Percentiles rank a stretch among this genome's conserved stretches.
Conservation (phyloP, 2,113 vertebrate species). For the Etheostoma cragini region DNA sequence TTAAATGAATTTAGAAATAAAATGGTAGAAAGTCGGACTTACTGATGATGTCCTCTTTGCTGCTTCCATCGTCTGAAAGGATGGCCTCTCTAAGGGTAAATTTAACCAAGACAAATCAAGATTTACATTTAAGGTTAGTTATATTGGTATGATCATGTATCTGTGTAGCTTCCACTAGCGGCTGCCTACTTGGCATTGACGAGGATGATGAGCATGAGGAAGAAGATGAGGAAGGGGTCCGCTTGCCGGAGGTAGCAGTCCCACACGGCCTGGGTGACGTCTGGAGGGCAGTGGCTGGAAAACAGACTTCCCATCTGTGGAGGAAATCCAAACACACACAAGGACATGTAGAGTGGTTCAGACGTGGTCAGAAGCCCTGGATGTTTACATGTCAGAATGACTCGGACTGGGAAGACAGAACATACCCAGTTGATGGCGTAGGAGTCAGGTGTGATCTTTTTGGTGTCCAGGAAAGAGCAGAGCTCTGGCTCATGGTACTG, state of each 20-base stretch:
- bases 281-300: slow-evolving; percentile 90
- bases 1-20: background rate
- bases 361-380: background rate
- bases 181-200: slow-evolving; percentile 96
- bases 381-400: background rate
- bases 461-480: slow-evolving; percentile 97
- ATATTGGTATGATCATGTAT: background rate
- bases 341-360: background rate
- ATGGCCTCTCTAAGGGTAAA: slow-evolving; percentile 88
- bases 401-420: background rate
- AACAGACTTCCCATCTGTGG: slow-evolving; percentile 94
- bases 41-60: slow-evolving; percentile 94
- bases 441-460: slow-evolving; percentile 98
- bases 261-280: slow-evolving; percentile 95
- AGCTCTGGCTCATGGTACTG: slow-evolving; percentile 99
- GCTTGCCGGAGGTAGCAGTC: slow-evolving; percentile 96
- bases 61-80: slow-evolving; percentile 87
- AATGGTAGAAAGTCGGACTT: slow-evolving; percentile 76
- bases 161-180: background rate
- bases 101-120: slow-evolving; percentile 18
- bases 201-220: slow-evolving; percentile 98
- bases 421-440: slow-evolving; percentile 97
- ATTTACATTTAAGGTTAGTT: background rate
- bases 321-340: slow-evolving; percentile 31
- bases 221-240: slow-evolving; percentile 98